Conservation (phyloP, 2,113 vertebrate species). For the Zosterops borbonicus region DNA sequence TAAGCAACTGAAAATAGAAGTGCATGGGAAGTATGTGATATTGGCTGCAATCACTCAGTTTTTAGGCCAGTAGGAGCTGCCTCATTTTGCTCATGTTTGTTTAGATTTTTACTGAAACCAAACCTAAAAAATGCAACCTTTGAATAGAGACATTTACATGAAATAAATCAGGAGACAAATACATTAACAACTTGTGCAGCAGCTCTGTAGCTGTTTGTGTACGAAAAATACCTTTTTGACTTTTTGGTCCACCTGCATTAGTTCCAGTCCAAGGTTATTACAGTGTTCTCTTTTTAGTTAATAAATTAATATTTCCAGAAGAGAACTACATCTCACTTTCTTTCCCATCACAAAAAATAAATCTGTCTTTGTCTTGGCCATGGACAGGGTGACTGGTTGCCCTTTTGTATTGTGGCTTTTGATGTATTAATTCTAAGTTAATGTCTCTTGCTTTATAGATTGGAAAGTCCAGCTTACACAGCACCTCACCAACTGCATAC, state of each 20-base stretch:
- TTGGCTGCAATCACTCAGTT: neutral
- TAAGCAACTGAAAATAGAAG: neutral
- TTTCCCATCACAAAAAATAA: neutral
- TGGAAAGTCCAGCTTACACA: slow-evolving; percentile 47
- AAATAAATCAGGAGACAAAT: neutral
- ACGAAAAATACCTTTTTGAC: neutral
- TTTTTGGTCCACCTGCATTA: neutral
- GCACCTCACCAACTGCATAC: slow-evolving; percentile 55
- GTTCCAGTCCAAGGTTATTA: neutral
- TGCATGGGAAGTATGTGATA: neutral
- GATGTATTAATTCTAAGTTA: neutral
- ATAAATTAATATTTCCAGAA: neutral
- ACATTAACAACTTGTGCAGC: neutral
- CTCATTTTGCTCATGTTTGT: neutral
- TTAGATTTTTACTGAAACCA: neutral
- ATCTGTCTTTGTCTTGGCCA: neutral
- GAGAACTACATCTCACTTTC: neutral
- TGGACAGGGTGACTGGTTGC: neutral
- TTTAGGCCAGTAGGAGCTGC: neutral
- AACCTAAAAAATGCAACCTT: neutral
- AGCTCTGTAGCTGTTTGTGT: neutral
- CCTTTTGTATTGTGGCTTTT: neutral
- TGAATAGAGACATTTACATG: neutral
- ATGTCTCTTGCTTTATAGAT: slow-evolving; percentile 56
- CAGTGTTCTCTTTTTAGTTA: neutral